These are phyloP conservation scores for Cecropterus lyciades DNA, from an alignment of 1,140 invertebrate species.

Conservation along the genomic window DNA sequence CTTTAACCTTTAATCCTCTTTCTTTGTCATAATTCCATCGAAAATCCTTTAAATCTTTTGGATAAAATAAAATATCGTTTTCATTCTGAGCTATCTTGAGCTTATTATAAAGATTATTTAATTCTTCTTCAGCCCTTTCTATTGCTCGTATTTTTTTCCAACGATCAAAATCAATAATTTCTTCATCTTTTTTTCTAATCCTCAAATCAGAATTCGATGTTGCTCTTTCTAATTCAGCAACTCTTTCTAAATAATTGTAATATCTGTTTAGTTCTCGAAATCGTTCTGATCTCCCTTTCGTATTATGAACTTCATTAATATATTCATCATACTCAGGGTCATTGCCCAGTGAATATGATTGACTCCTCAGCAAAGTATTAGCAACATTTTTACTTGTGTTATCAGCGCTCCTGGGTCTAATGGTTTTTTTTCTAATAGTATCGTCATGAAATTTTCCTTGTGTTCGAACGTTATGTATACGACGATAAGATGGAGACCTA, in stretches of 20 bases:
- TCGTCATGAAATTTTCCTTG: constrained; percentile 66
- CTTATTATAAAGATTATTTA: constrained; percentile 91
- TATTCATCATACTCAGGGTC: constrained; percentile 89
- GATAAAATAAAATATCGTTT: constrained; percentile 92
- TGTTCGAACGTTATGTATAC: constrained; percentile 84
- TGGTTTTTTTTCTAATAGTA: constrained; percentile 61
- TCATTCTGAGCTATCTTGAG: constrained; percentile 91
- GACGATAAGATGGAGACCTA: constrained; percentile 87
- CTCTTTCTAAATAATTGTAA: constrained; percentile 93
- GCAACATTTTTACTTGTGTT: constrained; percentile 80
- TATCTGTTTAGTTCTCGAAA: constrained; percentile 95
- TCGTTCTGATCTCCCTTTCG: constrained; percentile 89
- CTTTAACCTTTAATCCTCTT: constrained; percentile 91
- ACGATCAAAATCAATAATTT: constrained; percentile 93
- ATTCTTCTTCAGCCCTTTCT: constrained; percentile 92
- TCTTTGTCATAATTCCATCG: constrained; percentile 91
- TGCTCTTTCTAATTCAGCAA: constrained; percentile 91
- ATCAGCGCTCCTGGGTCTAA: constrained; percentile 87
- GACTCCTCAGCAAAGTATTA: constrained; percentile 58
- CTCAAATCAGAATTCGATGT: constrained; percentile 89
- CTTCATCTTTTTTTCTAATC: constrained; percentile 88
- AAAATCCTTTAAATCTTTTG: constrained; percentile 88
- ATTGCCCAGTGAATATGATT: constrained; percentile 66
- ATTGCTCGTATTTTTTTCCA: constrained; percentile 93
- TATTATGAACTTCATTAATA: constrained; percentile 89